Conservation (phyloP, 1,140 invertebrate species). For the Habropoda laboriosa region DNA sequence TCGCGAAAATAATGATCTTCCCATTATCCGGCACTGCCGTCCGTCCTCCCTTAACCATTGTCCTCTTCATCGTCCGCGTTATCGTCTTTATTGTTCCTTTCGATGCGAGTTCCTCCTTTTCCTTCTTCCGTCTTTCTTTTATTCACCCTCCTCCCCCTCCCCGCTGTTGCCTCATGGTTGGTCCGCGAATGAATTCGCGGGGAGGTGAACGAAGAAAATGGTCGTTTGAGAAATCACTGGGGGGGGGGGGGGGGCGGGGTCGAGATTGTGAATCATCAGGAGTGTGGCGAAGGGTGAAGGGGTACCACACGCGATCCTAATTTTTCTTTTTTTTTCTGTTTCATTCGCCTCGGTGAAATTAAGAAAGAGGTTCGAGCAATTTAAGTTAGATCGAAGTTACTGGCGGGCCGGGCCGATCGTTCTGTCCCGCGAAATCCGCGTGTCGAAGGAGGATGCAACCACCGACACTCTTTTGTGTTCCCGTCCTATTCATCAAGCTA, state of each 20-base stretch:
- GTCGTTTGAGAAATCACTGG: background rate
- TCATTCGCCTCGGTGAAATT: background rate
- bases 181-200: conserved; percentile 23
- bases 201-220: background rate
- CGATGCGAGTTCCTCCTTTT: conserved; percentile 28
- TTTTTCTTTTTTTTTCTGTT: background rate
- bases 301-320: conserved; percentile 24
- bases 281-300: too few species aligned
- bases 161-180: too few species aligned
- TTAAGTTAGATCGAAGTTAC: conserved; percentile 28
- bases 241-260: too few species aligned
- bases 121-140: conserved; percentile 44
- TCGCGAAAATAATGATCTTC: conserved; percentile 80
- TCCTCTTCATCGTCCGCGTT: conserved; percentile 79
- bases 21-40: conserved; percentile 76
- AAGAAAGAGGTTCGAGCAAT: background rate
- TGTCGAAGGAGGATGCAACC: background rate
- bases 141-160: background rate
- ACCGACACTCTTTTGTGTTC: background rate
- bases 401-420: background rate
- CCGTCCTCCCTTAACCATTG: conserved; percentile 74
- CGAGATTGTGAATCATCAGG: too few species aligned
- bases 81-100: conserved; percentile 76
- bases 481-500: conserved; percentile 19
- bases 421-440: background rate